Percentiles rank a stretch among this genome's conserved stretches.
phyloP scores from a whole-genome alignment of 2,797 vertebrate genomes.

The Tapera naevia region DNA sequence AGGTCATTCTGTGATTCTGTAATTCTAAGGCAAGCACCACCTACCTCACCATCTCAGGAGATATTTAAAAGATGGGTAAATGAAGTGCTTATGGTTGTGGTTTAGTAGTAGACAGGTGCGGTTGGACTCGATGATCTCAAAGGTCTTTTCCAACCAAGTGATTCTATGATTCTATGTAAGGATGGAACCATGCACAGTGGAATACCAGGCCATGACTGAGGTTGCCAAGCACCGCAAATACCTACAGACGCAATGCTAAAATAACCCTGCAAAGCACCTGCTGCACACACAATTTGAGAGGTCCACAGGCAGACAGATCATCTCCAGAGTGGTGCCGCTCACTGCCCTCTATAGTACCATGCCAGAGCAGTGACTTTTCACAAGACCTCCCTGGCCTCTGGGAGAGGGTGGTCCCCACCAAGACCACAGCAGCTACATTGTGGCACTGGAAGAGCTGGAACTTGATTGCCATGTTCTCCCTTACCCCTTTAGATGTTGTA shows the following conservation, averaged over 20 bases:
- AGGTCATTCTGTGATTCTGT: no score
- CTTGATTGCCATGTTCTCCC: not conserved
- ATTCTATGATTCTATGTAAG: no score
- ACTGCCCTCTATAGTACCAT: accelerated
- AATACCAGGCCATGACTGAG: not conserved
- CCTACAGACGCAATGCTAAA: not conserved
- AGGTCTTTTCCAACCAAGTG: no score
- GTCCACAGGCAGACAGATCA: accelerated
- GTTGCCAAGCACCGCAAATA: not conserved
- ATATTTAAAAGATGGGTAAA: no score
- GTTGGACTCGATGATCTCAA: no score
- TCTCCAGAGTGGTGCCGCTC: not conserved
- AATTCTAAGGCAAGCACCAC: no score
- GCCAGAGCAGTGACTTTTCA: not conserved
- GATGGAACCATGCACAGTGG: accelerated
- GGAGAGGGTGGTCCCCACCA: accelerated
- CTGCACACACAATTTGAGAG: not conserved
- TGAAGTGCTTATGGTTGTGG: no score
- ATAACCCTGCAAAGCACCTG: not conserved
- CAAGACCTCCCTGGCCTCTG: not conserved
- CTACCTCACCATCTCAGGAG: no score
- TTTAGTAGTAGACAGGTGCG: no score
- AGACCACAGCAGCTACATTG: accelerated
- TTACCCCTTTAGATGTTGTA: not conserved
- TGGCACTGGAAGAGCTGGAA: not conserved